Percentiles rank a stretch among this genome's conserved stretches.
phyloP scores from a whole-genome alignment of 1,140 invertebrate genomes.

The Aradophagus sp. region DNA sequence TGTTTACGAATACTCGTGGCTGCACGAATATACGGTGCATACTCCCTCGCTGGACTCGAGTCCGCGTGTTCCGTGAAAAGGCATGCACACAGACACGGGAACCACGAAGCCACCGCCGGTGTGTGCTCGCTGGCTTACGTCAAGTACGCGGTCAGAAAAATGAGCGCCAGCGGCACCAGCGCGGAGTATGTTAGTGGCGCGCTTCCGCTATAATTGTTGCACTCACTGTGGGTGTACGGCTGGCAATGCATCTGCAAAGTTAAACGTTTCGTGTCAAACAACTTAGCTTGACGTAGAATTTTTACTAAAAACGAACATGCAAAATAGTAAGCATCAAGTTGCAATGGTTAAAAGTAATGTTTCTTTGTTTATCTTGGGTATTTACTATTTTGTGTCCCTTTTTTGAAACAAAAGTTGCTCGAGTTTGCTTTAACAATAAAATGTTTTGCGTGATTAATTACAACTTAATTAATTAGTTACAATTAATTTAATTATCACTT shows the following conservation, averaged over 20 bases:
- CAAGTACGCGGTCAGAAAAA: slow-evolving; percentile 13
- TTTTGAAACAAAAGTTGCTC: neutral
- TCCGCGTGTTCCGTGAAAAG: slow-evolving; percentile 20
- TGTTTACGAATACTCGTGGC: slow-evolving; percentile 36
- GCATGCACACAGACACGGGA: slow-evolving; percentile 24
- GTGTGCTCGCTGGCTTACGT: slow-evolving; percentile 14
- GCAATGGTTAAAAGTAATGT: too few species aligned
- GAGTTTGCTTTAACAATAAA: too few species aligned
- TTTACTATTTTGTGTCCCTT: too few species aligned
- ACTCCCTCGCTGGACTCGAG: slow-evolving; percentile 9
- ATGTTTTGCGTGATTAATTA: too few species aligned
- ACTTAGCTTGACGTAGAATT: neutral
- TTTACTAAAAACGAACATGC: neutral
- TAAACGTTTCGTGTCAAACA: slow-evolving; percentile 1
- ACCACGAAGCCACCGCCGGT: slow-evolving; percentile 1
- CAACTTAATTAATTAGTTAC: too few species aligned
- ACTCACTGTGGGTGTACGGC: slow-evolving; percentile 19
- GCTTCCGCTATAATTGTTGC: slow-evolving; percentile 20
- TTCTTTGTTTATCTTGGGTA: too few species aligned
- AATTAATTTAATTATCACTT: too few species aligned
- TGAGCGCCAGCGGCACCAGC: slow-evolving; percentile 13
- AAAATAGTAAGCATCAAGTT: too few species aligned
- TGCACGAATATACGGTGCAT: slow-evolving; percentile 21
- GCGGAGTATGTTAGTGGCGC: slow-evolving; percentile 10
- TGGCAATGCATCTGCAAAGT: slow-evolving; percentile 33